phyloP scores from a whole-genome alignment of 2,888 invertebrate genomes.

The Heliconius erato region DNA sequence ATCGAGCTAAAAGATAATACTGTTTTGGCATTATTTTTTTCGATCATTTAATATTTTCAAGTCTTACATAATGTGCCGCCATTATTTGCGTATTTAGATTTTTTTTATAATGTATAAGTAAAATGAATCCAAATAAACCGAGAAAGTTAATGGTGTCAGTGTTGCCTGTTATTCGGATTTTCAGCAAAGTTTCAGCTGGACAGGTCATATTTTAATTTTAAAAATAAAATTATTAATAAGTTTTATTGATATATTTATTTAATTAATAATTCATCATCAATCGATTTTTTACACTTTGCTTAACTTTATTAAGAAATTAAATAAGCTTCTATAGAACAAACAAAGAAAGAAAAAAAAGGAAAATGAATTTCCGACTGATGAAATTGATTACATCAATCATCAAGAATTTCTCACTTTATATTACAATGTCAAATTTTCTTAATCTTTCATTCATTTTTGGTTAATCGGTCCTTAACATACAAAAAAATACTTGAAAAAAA shows the following conservation, averaged over 20 bases:
- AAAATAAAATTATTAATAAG: background rate
- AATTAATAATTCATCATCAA: background rate
- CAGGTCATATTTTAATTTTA: constrained; percentile 63
- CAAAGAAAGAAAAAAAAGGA: background rate
- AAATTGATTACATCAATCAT: background rate
- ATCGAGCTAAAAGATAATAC: constrained; percentile 19
- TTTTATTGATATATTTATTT: background rate
- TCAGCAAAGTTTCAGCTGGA: constrained; percentile 73
- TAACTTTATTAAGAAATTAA: too few species aligned
- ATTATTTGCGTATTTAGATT: background rate
- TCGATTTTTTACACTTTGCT: background rate
- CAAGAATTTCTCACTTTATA: background rate
- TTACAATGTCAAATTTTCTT: background rate
- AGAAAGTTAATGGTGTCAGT: constrained; percentile 65
- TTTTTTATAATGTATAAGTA: background rate
- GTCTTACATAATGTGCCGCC: background rate
- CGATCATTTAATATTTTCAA: background rate
- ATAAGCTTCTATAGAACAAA: too few species aligned
- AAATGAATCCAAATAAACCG: constrained; percentile 52
- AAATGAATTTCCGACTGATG: background rate
- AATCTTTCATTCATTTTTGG: too few species aligned
- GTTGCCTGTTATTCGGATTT: constrained; percentile 72
- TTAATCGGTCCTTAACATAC: too few species aligned
- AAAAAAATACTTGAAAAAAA: too few species aligned
- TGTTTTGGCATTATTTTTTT: background rate